These are phyloP conservation scores for Meloidogyne floridensis DNA, from an alignment of 1,140 invertebrate genomes.

Conservation along the genomic window DNA sequence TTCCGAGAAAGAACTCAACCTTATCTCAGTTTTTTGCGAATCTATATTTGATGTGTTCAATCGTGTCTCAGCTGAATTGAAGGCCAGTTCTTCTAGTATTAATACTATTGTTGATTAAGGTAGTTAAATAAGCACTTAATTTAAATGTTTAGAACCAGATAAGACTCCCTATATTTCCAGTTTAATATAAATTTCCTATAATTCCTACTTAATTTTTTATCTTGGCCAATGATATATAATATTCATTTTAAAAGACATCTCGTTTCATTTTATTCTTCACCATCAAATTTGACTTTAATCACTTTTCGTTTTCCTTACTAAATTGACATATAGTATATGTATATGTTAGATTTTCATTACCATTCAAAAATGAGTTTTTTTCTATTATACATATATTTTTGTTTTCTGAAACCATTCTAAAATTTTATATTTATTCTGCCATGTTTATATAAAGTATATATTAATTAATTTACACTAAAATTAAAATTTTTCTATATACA, in stretches of 20 bases:
- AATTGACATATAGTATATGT: not conserved
- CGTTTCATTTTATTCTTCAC: not conserved
- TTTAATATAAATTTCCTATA: not conserved
- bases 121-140: too few species aligned
- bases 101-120: not conserved
- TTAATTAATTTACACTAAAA: not conserved
- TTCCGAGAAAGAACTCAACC: slow-evolving; percentile 3
- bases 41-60: slow-evolving; percentile 52
- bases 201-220: not conserved
- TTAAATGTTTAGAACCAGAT: too few species aligned
- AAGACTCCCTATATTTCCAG: not conserved
- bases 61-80: slow-evolving; percentile 36
- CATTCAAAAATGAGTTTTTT: not conserved
- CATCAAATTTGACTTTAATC: not conserved
- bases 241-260: not conserved
- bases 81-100: not conserved
- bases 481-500: too few species aligned
- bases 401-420: not conserved
- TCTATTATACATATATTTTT: not conserved
- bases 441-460: not conserved
- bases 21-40: slow-evolving; percentile 45
- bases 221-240: not conserved
- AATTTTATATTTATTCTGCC: not conserved
- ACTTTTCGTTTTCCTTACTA: not conserved
- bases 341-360: not conserved